Percentiles rank a stretch among this genome's conserved stretches.
These are phyloP conservation scores for Spicauda simplicius DNA, from an alignment of 2,888 invertebrate species.

Conservation along the genomic window DNA sequence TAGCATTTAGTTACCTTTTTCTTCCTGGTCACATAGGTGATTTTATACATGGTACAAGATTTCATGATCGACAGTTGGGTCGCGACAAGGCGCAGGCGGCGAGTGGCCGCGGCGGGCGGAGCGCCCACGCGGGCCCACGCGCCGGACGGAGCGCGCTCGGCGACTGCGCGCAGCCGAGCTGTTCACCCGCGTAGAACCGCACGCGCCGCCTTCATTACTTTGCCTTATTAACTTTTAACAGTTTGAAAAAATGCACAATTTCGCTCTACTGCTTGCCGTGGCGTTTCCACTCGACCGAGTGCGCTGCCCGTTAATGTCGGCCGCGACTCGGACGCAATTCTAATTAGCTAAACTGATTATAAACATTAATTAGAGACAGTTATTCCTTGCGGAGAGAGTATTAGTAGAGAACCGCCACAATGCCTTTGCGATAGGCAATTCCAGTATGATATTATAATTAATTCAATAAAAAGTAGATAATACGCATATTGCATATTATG, in stretches of 20 bases:
- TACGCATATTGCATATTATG: not conserved
- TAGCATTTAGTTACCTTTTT: slow-evolving; percentile 64
- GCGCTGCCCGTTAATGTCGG: slow-evolving; percentile 41
- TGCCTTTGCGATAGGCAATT: not conserved
- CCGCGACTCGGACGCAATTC: slow-evolving; percentile 39
- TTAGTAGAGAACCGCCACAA: not conserved
- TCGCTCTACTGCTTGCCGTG: slow-evolving; percentile 56
- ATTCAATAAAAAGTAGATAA: not conserved
- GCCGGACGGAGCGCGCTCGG: slow-evolving; percentile 41
- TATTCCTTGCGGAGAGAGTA: slow-evolving; percentile 33
- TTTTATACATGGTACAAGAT: slow-evolving; percentile 79
- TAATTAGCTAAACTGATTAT: slow-evolving; percentile 41
- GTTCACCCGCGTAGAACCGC: slow-evolving; percentile 65
- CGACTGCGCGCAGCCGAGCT: slow-evolving; percentile 41
- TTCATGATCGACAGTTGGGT: slow-evolving; percentile 58
- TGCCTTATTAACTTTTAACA: slow-evolving; percentile 73
- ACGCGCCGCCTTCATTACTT: slow-evolving; percentile 67
- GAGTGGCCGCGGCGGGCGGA: slow-evolving; percentile 36
- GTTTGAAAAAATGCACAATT: slow-evolving; percentile 64
- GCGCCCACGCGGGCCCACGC: slow-evolving; percentile 45
- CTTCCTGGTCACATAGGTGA: slow-evolving; percentile 75
- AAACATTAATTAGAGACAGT: slow-evolving; percentile 39
- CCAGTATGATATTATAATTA: not conserved
- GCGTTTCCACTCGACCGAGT: slow-evolving; percentile 65
- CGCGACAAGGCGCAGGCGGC: slow-evolving; percentile 12